Evolutionary conservation across 2,113 vertebrate genomes (phyloP).

Genomic region (Nothobranchius kuhntae): DNA sequence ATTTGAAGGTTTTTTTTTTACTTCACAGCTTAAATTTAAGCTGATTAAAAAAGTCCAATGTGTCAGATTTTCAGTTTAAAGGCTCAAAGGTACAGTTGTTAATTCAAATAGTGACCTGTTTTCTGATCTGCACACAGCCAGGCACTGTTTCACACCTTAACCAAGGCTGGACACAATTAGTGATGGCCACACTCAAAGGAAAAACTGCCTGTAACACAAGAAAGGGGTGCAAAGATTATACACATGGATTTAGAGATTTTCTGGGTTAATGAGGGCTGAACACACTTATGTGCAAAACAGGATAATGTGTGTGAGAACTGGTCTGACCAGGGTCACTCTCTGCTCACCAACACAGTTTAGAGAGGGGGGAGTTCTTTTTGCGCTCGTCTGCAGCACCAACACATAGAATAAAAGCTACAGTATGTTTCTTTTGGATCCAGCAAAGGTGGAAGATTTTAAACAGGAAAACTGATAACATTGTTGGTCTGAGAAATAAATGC

Average conservation of each 20-base stretch:
- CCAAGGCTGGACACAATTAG: neutral
- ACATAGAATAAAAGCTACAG: neutral
- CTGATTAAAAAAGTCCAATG: neutral
- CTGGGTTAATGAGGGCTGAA: conserved; percentile 32
- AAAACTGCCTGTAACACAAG: neutral
- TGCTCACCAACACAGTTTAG: neutral
- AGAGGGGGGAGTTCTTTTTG: neutral
- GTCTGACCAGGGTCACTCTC: neutral
- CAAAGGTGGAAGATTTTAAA: neutral
- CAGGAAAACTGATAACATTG: neutral
- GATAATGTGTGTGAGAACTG: conserved; percentile 9
- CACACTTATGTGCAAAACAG: conserved; percentile 17
- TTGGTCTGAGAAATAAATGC: conserved; percentile 2
- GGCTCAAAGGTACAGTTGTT: neutral
- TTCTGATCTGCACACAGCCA: neutral
- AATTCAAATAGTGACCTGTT: neutral
- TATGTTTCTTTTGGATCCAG: neutral
- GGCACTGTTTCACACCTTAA: neutral
- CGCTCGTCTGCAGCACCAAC: neutral
- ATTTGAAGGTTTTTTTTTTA: neutral
- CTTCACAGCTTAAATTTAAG: neutral
- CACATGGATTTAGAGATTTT: conserved; percentile 20
- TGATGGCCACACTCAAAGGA: neutral
- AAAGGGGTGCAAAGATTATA: neutral
- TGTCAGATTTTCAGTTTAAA: neutral